A percentile compares a stretch with the other conserved stretches of the same genome.
Evolutionary conservation across 1,140 invertebrate genomes (phyloP).

Genomic region (Maconellicoccus hirsutus): DNA sequence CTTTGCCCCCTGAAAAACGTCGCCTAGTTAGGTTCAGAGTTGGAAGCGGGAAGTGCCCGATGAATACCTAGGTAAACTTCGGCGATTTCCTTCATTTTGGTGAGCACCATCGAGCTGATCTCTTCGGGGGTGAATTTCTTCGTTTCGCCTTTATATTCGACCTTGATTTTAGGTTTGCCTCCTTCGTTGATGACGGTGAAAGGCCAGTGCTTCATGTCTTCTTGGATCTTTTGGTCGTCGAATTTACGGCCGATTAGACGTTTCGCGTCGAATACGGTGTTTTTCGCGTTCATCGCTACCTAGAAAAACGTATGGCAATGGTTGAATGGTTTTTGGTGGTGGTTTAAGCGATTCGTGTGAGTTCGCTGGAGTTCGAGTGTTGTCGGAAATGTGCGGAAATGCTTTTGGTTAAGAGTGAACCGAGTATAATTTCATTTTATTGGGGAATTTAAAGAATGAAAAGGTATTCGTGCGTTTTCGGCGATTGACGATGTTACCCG

Average conservation of each 20-base stretch:
- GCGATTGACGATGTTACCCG: no score
- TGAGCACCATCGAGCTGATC: conserved; percentile 64
- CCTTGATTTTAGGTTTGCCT: conserved; percentile 62
- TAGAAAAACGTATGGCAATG: no score
- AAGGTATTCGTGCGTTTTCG: no score
- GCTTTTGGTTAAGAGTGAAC: no score
- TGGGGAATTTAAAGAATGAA: no score
- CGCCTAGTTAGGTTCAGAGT: background rate
- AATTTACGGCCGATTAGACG: conserved; percentile 63
- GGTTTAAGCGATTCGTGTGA: background rate
- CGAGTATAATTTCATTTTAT: no score
- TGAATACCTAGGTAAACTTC: conserved; percentile 40
- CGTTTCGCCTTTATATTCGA: conserved; percentile 61
- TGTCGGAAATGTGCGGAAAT: background rate
- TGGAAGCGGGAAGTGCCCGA: background rate
- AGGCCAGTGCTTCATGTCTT: conserved; percentile 67
- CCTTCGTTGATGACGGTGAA: conserved; percentile 56
- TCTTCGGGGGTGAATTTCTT: conserved; percentile 74
- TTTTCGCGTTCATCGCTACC: conserved; percentile 65
- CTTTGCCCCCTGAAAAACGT: conserved; percentile 35
- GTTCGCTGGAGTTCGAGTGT: background rate
- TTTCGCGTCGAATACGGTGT: conserved; percentile 77
- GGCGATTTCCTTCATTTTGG: conserved; percentile 46
- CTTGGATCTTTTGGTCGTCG: conserved; percentile 60
- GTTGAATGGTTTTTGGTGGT: no score